Conservation (phyloP, 2,888 invertebrate genomes). For the Aphidoletes aphidimyza region DNA sequence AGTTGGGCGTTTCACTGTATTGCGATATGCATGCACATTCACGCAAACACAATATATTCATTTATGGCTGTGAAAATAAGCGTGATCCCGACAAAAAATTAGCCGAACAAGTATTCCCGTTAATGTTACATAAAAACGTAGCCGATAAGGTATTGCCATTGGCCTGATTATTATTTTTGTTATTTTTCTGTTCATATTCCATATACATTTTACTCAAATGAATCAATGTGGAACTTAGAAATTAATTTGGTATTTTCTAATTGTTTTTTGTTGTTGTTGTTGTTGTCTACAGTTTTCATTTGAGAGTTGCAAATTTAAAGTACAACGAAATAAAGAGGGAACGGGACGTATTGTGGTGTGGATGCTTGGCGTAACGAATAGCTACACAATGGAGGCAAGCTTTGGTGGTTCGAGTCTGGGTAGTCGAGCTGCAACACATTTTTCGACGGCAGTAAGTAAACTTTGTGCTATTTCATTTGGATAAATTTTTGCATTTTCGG, state of each 20-base stretch:
- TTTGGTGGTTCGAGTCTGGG: conserved; percentile 90
- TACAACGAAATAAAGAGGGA: conserved; percentile 93
- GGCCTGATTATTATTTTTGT: not conserved
- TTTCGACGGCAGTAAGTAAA: conserved; percentile 71
- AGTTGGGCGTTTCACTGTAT: conserved; percentile 89
- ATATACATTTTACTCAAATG: too few relatives aligned
- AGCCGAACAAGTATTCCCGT: conserved; percentile 92
- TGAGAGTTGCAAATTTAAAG: conserved; percentile 92
- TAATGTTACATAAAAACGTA: conserved; percentile 92
- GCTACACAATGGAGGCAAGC: conserved; percentile 95
- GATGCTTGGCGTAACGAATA: conserved; percentile 94
- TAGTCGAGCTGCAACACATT: conserved; percentile 84
- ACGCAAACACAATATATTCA: conserved; percentile 92
- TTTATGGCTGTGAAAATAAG: conserved; percentile 94
- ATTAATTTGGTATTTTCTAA: not conserved
- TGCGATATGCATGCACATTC: conserved; percentile 96
- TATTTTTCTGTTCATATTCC: not conserved
- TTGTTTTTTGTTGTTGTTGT: too few relatives aligned
- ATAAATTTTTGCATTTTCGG: not conserved
- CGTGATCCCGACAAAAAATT: conserved; percentile 81
- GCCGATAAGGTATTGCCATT: conserved; percentile 81
- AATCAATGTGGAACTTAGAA: not conserved
- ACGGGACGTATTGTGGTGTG: conserved; percentile 94
- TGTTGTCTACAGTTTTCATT: conserved; percentile 89
- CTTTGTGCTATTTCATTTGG: not conserved